Base-by-base conservation (phyloP, 2,113 vertebrate genomes). In the Holacanthus passer region DNA sequence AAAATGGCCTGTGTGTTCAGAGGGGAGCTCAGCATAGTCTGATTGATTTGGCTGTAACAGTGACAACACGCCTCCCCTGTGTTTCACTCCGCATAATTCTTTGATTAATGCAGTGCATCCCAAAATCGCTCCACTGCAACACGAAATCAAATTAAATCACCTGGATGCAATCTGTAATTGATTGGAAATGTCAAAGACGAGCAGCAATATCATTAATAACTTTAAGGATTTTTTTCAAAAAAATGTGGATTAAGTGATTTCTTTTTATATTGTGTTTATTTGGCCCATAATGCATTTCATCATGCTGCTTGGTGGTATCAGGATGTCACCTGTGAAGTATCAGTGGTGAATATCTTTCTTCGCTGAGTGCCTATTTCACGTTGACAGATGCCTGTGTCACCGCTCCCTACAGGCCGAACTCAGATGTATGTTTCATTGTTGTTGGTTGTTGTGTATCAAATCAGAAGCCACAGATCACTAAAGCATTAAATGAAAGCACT, bases 121-220 rank as follows among this genome's bases (percentile, higher is more conserved):
- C 85, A 88, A 94, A 94, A 92, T 89, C 84, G 71, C 91, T 89
- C 84, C 90, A 37, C 85, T 77, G 92, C 92, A 90, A 91, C 92
- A 90, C 68, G 22, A 92, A 93, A 94, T 94, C 91, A 77, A 94
- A 94, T 94, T 81, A 94, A 94, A 92, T 94, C 93, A 94, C 93
- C 92, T 93, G 90, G 92, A 94, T 94, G 89, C 89, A 82, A 93
- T 94, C 91, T 87, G 85, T 93, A 93, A 95, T 94, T 94, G 91
- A 95, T 95, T 93, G 84, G 83, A 90, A 89, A 83, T 89, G 94
- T 92, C 94, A 91, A 67, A 84, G 82, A 85, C 47, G 50, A 59
- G 52, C 11, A 41, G 47, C 59, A 64, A 65, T 83, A 45, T 39
- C 90, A 93, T 95, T 92, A 90, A 93, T 94, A 94, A 92, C 69